Conservation (phyloP, 2,797 vertebrate species). For the Pogonophryne albipinna region DNA sequence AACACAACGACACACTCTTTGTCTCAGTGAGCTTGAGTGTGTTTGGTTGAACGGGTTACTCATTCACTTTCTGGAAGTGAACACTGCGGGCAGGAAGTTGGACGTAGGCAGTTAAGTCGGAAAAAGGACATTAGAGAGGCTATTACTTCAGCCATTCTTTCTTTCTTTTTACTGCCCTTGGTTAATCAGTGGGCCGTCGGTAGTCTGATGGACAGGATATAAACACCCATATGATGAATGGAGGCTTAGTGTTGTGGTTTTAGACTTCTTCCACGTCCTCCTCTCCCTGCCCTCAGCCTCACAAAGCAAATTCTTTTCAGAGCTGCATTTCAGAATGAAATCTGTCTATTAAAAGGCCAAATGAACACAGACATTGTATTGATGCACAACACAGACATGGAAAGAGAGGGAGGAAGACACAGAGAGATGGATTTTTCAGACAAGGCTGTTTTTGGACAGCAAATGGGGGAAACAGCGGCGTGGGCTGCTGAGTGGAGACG, state of each 20-base stretch:
- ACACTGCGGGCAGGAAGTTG: conserved; percentile 50
- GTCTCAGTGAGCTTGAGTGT: conserved; percentile 34
- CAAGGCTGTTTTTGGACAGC: conserved; percentile 78
- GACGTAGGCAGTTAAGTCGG: conserved; percentile 8
- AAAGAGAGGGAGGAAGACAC: conserved; percentile 56
- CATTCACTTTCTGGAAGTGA: conserved; percentile 47
- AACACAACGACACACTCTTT: conserved; percentile 38
- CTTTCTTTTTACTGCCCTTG: conserved; percentile 29
- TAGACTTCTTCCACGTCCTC: conserved; percentile 54
- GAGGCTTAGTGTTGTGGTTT: conserved; percentile 76
- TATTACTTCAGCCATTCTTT: conserved; percentile 35
- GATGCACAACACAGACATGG: conserved; percentile 76
- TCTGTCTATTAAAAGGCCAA: conserved; percentile 85
- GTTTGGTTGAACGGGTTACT: conserved; percentile 29
- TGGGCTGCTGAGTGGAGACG: conserved; percentile 71
- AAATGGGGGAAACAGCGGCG: conserved; percentile 64
- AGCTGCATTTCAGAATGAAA: conserved; percentile 78
- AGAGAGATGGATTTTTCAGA: conserved; percentile 81
- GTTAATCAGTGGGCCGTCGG: conserved; percentile 74
- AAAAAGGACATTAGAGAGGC: conserved; percentile 38
- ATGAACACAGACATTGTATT: conserved; percentile 82
- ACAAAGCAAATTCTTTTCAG: conserved; percentile 82
- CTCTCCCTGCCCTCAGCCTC: conserved; percentile 67
- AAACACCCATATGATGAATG: conserved; percentile 83
- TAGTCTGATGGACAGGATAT: conserved; percentile 69